Evolutionary conservation across 1,140 invertebrate species (phyloP), one percentile per base, ranked within the genome.

Genomic region (Dolichoris vasculosae): DNA sequence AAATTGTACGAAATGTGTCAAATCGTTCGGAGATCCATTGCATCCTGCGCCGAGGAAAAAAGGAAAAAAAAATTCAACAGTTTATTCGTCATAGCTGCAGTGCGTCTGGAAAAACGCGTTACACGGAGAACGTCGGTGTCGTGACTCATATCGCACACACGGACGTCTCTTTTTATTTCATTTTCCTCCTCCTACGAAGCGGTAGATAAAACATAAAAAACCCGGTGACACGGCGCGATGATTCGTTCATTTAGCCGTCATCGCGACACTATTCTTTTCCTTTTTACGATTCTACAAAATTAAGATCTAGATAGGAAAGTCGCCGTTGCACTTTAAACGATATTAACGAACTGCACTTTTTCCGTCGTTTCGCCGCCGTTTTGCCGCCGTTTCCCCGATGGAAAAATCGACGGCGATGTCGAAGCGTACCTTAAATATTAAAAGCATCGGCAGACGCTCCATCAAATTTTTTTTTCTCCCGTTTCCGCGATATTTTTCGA

Each of bases 71-170:
- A 30, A 81, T 51, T n/a, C 6, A 64, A 20, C 40, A 20, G 38
- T 40, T 59, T 63, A 51, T 63, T 40, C 7, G 23, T 63, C 32
- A 6, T 63, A 40, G 51, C 51, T 46, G 40, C 81, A 48, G 30
- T 40, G 73, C 71, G 73, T 83, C 71, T 63, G 30, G 67, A 40
- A 82, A 82, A 82, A 67, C 43, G 80, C 79, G 46, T 81, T 15
- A 82, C 43, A 55, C 40, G 43, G 48, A 75, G 81, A 30, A 59
- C 51, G 81, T 75, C 35, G 48, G 8, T 2, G 43, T 48, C 67
- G n/a, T 84, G 82, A 83, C 20, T 67, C 75, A 84, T 55, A 51
- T 51, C 71, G 30, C 40, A 71, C 35, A 46, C 26, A 63, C 75
- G n/a, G 23, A 69, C 59, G 32, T 55, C 69, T 84, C 80, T 59